Evolutionary conservation across 1,140 invertebrate species (phyloP).

Genomic region (Drosophila obscura): DNA sequence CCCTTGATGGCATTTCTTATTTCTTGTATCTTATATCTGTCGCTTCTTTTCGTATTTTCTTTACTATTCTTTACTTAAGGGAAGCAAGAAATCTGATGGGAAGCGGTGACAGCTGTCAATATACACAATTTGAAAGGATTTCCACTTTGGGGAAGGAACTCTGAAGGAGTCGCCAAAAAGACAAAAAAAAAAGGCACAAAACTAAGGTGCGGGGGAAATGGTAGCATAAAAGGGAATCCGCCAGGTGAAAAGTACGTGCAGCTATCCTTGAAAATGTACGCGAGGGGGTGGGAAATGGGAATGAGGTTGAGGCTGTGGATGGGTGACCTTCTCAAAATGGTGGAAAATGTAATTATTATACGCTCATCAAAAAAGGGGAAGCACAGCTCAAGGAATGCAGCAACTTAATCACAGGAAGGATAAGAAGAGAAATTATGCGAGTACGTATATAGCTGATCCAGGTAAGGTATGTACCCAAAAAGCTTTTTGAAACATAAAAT

Average conservation of each 20-base stretch:
- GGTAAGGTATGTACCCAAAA: too few species aligned
- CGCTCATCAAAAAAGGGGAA: too few species aligned
- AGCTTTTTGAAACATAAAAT: too few species aligned
- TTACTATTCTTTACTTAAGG: slow-evolving; percentile 43
- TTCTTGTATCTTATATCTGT: slow-evolving; percentile 2
- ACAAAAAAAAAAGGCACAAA: background rate
- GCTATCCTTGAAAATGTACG: background rate
- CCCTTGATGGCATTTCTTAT: slow-evolving; percentile 6
- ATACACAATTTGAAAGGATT: slow-evolving; percentile 68
- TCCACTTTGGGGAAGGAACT: slow-evolving; percentile 25
- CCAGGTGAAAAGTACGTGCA: slow-evolving; percentile 28
- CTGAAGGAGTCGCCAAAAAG: background rate
- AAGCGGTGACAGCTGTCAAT: slow-evolving; percentile 70
- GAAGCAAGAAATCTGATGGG: slow-evolving; percentile 6
- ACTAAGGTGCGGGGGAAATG: too few species aligned
- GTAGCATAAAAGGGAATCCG: slow-evolving; percentile 18
- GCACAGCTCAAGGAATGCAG: too few species aligned
- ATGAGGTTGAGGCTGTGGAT: background rate
- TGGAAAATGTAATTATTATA: too few species aligned
- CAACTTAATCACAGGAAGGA: too few species aligned
- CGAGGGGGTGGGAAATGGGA: background rate
- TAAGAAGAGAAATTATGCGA: too few species aligned
- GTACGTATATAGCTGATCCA: too few species aligned
- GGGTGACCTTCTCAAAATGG: slow-evolving; percentile 1
- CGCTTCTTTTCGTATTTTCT: slow-evolving; percentile 52